These are phyloP conservation scores for Eubucco bourcierii DNA, from an alignment of 2,113 vertebrate genomes.

Conservation along the genomic window DNA sequence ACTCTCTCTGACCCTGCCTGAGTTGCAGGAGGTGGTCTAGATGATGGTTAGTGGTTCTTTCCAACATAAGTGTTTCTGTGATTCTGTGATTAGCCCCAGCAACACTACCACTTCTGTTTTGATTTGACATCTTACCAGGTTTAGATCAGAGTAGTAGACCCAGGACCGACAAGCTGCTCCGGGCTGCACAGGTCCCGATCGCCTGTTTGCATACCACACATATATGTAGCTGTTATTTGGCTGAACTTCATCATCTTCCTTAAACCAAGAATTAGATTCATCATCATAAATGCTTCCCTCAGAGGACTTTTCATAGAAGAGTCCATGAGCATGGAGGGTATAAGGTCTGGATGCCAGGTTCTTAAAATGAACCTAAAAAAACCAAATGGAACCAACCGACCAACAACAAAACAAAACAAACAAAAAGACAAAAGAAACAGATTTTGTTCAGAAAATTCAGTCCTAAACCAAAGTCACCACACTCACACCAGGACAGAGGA, in stretches of 20 bases:
- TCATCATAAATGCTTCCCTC: slow-evolving; percentile 88
- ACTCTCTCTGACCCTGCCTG: neutral
- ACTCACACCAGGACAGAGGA: too few relatives aligned
- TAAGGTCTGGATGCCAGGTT: slow-evolving; percentile 89
- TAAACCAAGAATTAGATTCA: slow-evolving; percentile 84
- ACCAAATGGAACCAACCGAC: neutral
- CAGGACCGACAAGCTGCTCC: slow-evolving; percentile 87
- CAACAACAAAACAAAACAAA: too few relatives aligned
- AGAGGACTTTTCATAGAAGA: slow-evolving; percentile 88
- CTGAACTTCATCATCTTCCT: slow-evolving; percentile 82
- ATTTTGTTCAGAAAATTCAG: neutral
- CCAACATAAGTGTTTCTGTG: neutral
- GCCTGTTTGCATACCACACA: slow-evolving; percentile 81
- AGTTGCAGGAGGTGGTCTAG: neutral
- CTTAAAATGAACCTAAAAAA: slow-evolving; percentile 85
- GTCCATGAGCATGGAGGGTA: slow-evolving; percentile 92
- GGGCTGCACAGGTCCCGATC: slow-evolving; percentile 74
- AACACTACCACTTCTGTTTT: neutral
- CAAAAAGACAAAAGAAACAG: neutral
- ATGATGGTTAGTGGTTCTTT: neutral
- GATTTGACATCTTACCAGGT: slow-evolving; percentile 79
- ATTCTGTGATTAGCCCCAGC: neutral
- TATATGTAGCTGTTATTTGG: slow-evolving; percentile 87
- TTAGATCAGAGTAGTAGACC: slow-evolving; percentile 93
- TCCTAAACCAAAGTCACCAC: neutral